Evolutionary conservation across 1,140 invertebrate species (phyloP), one percentile per base, ranked within the genome.

Genomic region (Scaptodrosophila lebanonensis): DNA sequence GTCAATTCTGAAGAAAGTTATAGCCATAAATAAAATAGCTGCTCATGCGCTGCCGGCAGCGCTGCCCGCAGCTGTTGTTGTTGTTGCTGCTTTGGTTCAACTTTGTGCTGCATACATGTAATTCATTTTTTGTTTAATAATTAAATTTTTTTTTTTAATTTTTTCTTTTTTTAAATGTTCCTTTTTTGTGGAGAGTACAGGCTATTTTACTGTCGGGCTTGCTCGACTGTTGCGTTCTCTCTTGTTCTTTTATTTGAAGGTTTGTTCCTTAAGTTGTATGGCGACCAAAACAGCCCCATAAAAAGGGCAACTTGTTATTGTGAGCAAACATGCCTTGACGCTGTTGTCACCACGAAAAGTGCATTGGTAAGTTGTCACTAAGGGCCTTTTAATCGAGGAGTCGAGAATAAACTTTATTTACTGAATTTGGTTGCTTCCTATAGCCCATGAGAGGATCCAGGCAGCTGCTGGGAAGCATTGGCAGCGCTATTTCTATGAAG

Each of bases 291-390:
- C 1, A 11, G 45, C 0, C 25, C 59, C 33, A 42, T 48, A 5
- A 56, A 47, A 16, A 48, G 44, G 1, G 25, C 51, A 4, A 8
- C 27, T 0, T 84, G 82, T 15, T 43, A 52, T 32, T 84, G 82
- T 30, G 64, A 72, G 18, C 75, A 72, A 4, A 84, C 69, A 35
- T 84, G 82, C 4, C 45, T 51, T 0, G 82, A 84, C 53, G 53
- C 82, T 1, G 68, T 75, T 0, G 51, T 84, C 1, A 67, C 61
- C 9, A 51, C 59, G 1, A 67, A 63, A 38, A 38, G 43, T 4
- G 63, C 67, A 2, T 12, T 50, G 3, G 79, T 75, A 61, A 47
- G 29, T 50, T 38, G 3, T 25, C 11, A 2, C 1, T n/a, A 29
- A 12, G 13, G 5, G 15, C 7, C 0, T 17, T 18, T 2, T 5